Evolutionary conservation across 2,797 vertebrate species (phyloP).

Genomic region (Lepidocolaptes lacrymiger): DNA sequence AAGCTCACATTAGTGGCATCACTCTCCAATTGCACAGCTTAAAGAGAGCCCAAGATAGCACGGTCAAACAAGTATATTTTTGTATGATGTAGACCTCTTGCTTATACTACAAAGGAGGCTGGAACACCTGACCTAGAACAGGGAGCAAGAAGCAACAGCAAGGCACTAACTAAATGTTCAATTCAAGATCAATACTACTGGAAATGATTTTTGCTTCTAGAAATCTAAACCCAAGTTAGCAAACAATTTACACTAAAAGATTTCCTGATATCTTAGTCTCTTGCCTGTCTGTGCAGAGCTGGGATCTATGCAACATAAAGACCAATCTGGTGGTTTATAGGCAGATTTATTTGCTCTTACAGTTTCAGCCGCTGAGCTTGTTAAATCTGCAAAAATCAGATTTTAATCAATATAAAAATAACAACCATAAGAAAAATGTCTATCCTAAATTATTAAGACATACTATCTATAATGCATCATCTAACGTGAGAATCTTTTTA

Average conservation of each 20-base stretch:
- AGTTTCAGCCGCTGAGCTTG: not conserved
- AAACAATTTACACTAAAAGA: not conserved
- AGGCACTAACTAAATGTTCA: not conserved
- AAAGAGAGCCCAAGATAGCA: not conserved
- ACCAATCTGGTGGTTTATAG: not conserved
- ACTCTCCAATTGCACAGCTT: not conserved
- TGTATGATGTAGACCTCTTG: not conserved
- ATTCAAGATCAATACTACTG: not conserved
- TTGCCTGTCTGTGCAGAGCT: not conserved
- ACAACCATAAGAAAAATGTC: not conserved
- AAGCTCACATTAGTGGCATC: not conserved
- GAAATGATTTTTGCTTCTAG: not conserved
- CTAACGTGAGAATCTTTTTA: slow-evolving; percentile 9
- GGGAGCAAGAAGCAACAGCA: not conserved
- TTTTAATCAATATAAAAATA: slow-evolving; percentile 41
- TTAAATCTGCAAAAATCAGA: slow-evolving; percentile 17
- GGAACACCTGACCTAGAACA: not conserved
- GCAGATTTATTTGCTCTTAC: not conserved
- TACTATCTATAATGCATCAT: slow-evolving; percentile 27
- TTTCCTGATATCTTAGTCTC: not conserved
- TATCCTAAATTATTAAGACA: slow-evolving; percentile 28
- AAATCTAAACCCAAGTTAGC: not conserved
- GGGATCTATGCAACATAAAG: not conserved
- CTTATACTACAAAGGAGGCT: not conserved
- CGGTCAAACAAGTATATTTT: not conserved